Base-by-base conservation (phyloP, 2,888 invertebrate species). In the Oasisia sp. region DNA sequence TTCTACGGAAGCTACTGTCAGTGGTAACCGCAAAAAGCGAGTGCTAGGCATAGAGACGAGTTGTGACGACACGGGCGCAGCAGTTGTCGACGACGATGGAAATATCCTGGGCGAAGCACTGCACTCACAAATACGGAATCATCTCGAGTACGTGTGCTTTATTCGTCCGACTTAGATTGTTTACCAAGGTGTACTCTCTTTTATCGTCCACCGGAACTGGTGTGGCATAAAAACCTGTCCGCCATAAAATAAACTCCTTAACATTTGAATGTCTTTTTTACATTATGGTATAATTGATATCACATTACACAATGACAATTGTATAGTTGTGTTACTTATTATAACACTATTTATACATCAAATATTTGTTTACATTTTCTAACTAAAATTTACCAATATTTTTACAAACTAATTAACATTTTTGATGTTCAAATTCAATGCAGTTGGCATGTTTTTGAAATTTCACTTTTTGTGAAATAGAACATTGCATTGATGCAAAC, bases 51-150 rank as follows among this genome's bases (percentile, higher is more conserved):
- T 99, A 95, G 99, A 99, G 97, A 99, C 99, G 7, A 99, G 99
- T 93, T 99, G 99, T 96, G 99, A 99, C 97, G 99, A 99, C 96
- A 99, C 99, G 0, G 99, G 98, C 38, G 98, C 98, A 95, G 99
- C 98, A 90, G 97, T 99, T 94, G 97, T 99, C 11, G 97, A 98
- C 96, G 97, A 97, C 32, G 95, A 97, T 92, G 98, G 98, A 50
- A 97, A 97, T 93, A 97, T 99, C 94, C 96, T 98, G 91, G 98
- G 98, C 14, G 98, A 99, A 96, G 97, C 98, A 58, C 96, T 98
- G 58, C 97, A 97, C 95, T 98, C 98, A 0, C 99, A 99, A 96
- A 97, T 98, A 94, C 96, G 97, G 94, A 97, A 95, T 56, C 96
- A 96, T 94, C 97, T 98, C 91, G 97, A 97, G 98, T 98, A 74